Conservation (phyloP, 2,797 vertebrate genomes). For the Ptychadena robeensis region DNA sequence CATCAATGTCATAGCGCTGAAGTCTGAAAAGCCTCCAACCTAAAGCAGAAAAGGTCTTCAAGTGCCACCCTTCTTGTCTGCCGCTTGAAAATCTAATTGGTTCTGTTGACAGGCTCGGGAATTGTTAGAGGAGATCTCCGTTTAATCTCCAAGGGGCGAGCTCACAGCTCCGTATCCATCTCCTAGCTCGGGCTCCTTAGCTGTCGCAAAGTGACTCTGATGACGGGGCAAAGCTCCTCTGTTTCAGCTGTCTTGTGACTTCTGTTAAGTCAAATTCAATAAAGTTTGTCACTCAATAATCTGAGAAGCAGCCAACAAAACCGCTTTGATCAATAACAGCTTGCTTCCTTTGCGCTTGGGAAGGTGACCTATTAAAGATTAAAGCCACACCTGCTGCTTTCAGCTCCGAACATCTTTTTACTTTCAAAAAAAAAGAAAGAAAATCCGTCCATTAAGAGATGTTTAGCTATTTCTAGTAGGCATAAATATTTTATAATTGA, state of each 20-base stretch:
- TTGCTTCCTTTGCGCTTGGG: conserved; percentile 79
- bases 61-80: conserved; percentile 86
- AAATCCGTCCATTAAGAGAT: conserved; percentile 74
- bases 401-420: conserved; percentile 73
- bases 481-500: conserved; percentile 70
- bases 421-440: conserved; percentile 71
- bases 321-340: conserved; percentile 86
- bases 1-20: conserved; percentile 86
- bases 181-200: conserved; percentile 81
- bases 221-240: conserved; percentile 78
- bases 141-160: conserved; percentile 86
- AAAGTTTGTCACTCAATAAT: conserved; percentile 85
- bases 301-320: conserved; percentile 83
- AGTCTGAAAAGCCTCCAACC: conserved; percentile 84
- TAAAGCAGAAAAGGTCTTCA: conserved; percentile 82
- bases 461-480: conserved; percentile 71
- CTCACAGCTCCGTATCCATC: conserved; percentile 85
- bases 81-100: conserved; percentile 86
- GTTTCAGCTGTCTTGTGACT: conserved; percentile 83
- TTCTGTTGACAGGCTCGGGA: conserved; percentile 83
- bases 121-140: conserved; percentile 81
- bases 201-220: conserved; percentile 85
- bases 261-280: conserved; percentile 85
- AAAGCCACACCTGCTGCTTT: conserved; percentile 82
- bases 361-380: conserved; percentile 87